Base-by-base conservation (phyloP, 1,140 invertebrate genomes). In the Drosophila ficusphila region DNA sequence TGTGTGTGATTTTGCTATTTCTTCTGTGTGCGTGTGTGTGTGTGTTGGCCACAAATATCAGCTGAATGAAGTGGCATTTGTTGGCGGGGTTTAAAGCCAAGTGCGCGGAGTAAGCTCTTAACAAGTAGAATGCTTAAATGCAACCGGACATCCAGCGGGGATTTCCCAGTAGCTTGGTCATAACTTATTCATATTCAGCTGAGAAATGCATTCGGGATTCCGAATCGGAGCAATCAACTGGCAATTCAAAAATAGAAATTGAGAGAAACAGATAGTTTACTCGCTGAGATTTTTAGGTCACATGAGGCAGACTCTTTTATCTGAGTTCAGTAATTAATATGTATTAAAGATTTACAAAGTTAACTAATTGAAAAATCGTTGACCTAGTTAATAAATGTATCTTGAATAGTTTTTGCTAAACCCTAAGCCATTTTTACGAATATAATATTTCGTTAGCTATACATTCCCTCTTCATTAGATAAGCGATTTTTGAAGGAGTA, bases 61-160 rank as follows among this genome's bases (percentile, higher is more conserved):
- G 62, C 67, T 75, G 81, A 86, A 85, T 85, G 81, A 85, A 85
- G 81, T 85, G 81, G 72, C 81, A 81, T 86, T 86, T 86, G 81
- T 64, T 75, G 41, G 81, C 75, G 49, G 61, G 81, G 81, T 76
- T 85, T 85, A 85, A 85, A 85, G 79, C 79, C 71, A 86, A 85
- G 71, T 64, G 76, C 81, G 79, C 77, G 67, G 72, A 49, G 72
- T 86, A 86, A 85, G 79, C 81, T 85, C 76, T 85, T 86, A 85
- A 85, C 81, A 85, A 85, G 81, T 51, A 57, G 75, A 86, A 85
- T 81, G 67, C 68, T 86, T 85, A 85, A 85, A 81, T 81, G 76
- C 65, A 71, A 68, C 71, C 49, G 79, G 68, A 81, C 52, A 42
- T 38, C 41, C 64, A 56, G 23, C 16, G 21, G 18, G 36, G 34